These are phyloP conservation scores for Lasioglossum albipes DNA, from an alignment of 1,140 invertebrate genomes.

Conservation along the genomic window DNA sequence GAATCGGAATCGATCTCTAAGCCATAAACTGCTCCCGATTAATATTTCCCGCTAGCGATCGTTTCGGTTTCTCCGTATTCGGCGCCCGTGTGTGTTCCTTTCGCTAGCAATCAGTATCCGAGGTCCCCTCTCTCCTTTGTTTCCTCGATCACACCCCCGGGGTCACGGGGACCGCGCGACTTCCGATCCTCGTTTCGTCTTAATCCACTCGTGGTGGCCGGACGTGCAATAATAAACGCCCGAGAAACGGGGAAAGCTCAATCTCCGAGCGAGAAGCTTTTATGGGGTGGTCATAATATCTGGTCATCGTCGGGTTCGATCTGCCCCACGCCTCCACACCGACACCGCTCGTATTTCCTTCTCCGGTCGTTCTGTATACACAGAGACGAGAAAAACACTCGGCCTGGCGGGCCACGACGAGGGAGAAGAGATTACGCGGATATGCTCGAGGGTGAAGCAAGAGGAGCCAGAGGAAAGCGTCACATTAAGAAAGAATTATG, in stretches of 20 bases:
- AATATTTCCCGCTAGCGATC: conserved; percentile 17
- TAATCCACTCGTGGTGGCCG: conserved; percentile 70
- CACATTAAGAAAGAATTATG: conserved; percentile 79
- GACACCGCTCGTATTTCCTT: not conserved
- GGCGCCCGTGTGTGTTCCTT: not conserved
- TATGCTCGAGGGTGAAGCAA: conserved; percentile 40
- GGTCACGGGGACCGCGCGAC: conserved; percentile 52
- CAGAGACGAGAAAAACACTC: conserved; percentile 54
- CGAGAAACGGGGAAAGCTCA: conserved; percentile 69
- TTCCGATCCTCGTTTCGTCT: conserved; percentile 75
- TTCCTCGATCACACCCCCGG: conserved; percentile 41
- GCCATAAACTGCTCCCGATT: not conserved
- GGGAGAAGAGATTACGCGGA: conserved; percentile 71
- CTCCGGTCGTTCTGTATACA: conserved; percentile 31
- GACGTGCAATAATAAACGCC: conserved; percentile 71
- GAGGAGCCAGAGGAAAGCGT: conserved; percentile 65
- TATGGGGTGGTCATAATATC: conserved; percentile 74
- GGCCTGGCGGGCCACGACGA: not conserved
- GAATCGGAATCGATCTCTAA: not conserved
- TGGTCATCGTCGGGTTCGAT: conserved; percentile 62
- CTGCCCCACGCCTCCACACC: not conserved
- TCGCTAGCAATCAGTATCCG: too few species aligned
- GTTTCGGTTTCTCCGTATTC: not conserved
- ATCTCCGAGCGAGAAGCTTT: conserved; percentile 72
- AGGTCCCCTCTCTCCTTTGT: conserved; percentile 41